Evolutionary conservation across 2,888 invertebrate genomes (phyloP).

Genomic region (Scaptomyza flava): DNA sequence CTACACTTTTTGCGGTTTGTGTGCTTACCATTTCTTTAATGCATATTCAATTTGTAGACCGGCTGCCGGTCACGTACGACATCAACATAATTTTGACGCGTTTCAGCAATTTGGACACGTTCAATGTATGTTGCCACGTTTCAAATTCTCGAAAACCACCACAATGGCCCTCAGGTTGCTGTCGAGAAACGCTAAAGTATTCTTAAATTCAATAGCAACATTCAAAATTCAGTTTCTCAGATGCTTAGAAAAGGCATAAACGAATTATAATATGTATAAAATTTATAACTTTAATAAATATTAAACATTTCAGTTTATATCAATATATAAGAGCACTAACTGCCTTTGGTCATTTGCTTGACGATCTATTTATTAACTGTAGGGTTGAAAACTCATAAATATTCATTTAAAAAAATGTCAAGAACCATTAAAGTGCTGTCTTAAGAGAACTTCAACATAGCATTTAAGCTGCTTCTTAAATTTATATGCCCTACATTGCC

Average conservation of each 20-base stretch:
- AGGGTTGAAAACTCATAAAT: not conserved
- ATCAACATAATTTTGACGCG: constrained; percentile 70
- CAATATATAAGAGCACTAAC: not conserved
- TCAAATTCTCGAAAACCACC: constrained; percentile 15
- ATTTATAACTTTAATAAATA: not conserved
- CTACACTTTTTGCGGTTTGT: constrained; percentile 22
- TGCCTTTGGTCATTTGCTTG: not conserved
- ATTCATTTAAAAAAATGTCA: not conserved
- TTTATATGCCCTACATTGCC: constrained; percentile 31
- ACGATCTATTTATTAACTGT: not conserved
- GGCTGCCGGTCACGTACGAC: constrained; percentile 45
- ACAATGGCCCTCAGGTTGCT: constrained; percentile 14
- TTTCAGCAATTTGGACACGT: constrained; percentile 73
- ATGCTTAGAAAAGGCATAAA: constrained; percentile 13
- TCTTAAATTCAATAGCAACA: constrained; percentile 67
- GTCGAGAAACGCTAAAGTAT: constrained; percentile 35
- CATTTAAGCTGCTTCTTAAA: constrained; percentile 27
- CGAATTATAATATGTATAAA: not conserved
- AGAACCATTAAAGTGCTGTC: not conserved
- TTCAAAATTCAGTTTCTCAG: constrained; percentile 68
- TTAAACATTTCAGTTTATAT: too few relatives aligned
- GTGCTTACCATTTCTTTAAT: constrained; percentile 32
- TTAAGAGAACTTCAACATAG: constrained; percentile 4
- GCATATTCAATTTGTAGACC: constrained; percentile 67
- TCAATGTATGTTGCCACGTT: constrained; percentile 46